phyloP scores from a whole-genome alignment of 1,140 invertebrate species.

The Pseudomyrmex sp. region DNA sequence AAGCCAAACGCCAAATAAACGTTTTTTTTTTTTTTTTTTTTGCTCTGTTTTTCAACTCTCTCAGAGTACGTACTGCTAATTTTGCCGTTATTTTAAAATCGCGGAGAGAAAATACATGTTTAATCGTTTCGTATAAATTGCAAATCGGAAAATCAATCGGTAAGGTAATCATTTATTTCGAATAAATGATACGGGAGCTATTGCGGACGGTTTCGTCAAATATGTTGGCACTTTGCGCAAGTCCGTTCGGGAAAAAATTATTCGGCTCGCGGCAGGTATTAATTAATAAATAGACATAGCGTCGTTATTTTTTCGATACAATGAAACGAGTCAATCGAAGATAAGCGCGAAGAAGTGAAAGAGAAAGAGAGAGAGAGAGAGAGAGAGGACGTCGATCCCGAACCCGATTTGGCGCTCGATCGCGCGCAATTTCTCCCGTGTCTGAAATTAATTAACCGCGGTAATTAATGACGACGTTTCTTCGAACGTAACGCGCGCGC shows the following conservation, averaged over 20 bases:
- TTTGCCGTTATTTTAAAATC: not conserved
- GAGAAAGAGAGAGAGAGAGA: not conserved
- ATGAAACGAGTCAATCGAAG: constrained; percentile 50
- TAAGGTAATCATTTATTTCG: not conserved
- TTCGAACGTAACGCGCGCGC: constrained; percentile 24
- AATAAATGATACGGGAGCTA: not conserved
- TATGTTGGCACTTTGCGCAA: not conserved
- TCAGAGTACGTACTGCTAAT: not conserved
- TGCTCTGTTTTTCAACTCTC: not conserved
- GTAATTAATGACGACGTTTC: constrained; percentile 56
- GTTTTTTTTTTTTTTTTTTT: not conserved
- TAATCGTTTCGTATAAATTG: not conserved
- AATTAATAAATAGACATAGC: constrained; percentile 38
- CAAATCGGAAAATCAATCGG: not conserved
- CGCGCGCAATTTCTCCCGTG: constrained; percentile 35
- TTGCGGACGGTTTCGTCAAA: not conserved
- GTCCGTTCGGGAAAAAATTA: constrained; percentile 35
- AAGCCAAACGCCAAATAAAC: not conserved
- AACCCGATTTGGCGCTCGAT: constrained; percentile 21
- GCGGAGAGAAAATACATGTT: not conserved
- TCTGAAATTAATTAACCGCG: constrained; percentile 50
- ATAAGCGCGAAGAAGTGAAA: constrained; percentile 5
- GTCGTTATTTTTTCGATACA: constrained; percentile 11
- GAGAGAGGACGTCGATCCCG: not conserved
- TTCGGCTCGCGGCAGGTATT: constrained; percentile 32